These are phyloP conservation scores for Tribolium madens DNA, from an alignment of 1,140 invertebrate genomes.

Conservation along the genomic window DNA sequence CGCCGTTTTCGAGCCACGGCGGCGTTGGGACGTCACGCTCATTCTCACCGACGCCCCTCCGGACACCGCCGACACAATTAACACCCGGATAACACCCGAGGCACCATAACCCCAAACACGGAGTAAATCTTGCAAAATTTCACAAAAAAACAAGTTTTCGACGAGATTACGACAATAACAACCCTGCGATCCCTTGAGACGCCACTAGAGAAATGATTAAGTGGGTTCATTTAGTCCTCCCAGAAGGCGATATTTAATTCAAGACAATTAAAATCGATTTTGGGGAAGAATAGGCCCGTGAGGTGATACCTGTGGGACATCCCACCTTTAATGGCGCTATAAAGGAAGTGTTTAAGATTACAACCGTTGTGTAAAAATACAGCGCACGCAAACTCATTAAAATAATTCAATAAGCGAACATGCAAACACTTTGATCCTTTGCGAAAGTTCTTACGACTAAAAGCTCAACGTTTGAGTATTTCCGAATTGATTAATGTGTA, in stretches of 20 bases:
- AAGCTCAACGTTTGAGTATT: not conserved
- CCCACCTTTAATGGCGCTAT: not conserved
- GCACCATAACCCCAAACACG: not conserved
- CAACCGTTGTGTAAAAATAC: constrained; percentile 5
- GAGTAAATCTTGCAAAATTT: too few species aligned
- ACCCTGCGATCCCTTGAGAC: not conserved
- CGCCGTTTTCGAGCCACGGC: constrained; percentile 56
- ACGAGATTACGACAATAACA: too few species aligned
- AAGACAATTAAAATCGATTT: not conserved
- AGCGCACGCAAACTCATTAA: constrained; percentile 3
- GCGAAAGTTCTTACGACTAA: not conserved
- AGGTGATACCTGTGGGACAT: not conserved
- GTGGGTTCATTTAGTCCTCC: not conserved
- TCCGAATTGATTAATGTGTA: not conserved
- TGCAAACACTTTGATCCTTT: not conserved
- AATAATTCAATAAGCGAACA: constrained; percentile 11
- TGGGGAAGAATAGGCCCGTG: not conserved
- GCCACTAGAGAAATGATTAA: constrained; percentile 7
- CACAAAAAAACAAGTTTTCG: too few species aligned
- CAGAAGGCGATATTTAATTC: not conserved
- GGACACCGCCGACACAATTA: constrained; percentile 56
- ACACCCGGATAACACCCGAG: constrained; percentile 45
- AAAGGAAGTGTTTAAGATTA: constrained; percentile 10
- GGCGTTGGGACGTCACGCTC: constrained; percentile 59
- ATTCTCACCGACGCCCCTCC: constrained; percentile 66